Percentiles rank a stretch among this genome's conserved stretches.
These are phyloP conservation scores for Camelus dromedarius DNA, from an alignment of 2,113 vertebrate genomes.

Conservation along the genomic window DNA sequence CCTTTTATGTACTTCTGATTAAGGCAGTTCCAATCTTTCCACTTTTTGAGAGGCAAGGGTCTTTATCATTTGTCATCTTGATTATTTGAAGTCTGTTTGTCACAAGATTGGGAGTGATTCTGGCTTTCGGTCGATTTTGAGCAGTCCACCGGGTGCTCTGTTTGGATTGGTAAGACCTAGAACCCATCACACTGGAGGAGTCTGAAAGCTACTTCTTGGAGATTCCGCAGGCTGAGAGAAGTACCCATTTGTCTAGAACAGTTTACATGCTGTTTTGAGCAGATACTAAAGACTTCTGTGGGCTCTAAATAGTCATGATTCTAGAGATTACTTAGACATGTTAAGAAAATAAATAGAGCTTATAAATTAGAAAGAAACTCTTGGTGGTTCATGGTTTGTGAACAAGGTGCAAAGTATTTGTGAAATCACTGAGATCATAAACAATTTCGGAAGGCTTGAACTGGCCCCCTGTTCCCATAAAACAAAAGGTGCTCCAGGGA, in stretches of 20 bases:
- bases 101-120: neutral
- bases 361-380: neutral
- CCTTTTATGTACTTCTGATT: neutral
- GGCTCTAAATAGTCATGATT: neutral
- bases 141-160: neutral
- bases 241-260: conserved; percentile 11
- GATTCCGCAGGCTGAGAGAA: conserved; percentile 27
- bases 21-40: neutral
- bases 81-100: neutral
- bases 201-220: neutral
- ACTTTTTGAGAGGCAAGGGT: neutral
- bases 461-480: conserved; percentile 4
- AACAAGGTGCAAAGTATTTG: conserved; percentile 65
- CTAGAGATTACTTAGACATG: conserved; percentile 31
- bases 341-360: conserved; percentile 43
- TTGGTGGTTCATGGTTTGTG: neutral
- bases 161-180: conserved; percentile 8
- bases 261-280: conserved; percentile 7
- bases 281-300: conserved; percentile 27
- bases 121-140: neutral
- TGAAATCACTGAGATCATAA: conserved; percentile 44
- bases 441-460: conserved; percentile 29
- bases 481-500: conserved; percentile 60
- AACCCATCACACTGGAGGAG: neutral
- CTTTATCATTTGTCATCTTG: neutral